Evolutionary conservation across 2,797 vertebrate species (phyloP).

Genomic region (Enteromius argenteus): DNA sequence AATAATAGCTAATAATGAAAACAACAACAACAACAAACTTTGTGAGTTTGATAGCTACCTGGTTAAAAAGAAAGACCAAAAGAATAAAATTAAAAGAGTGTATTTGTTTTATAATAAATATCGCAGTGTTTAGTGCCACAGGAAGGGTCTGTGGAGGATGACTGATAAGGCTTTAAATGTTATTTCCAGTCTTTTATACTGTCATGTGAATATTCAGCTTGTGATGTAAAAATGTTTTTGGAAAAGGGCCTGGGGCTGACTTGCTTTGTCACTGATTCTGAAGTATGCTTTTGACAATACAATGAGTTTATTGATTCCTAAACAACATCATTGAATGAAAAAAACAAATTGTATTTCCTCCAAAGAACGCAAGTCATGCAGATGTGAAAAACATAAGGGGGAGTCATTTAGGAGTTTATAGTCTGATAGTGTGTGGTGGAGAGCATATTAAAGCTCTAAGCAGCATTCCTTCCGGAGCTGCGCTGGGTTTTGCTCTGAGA

Average conservation of each 20-base stretch:
- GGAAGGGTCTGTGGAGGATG: too few relatives aligned
- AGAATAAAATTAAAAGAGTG: too few relatives aligned
- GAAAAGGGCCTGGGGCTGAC: too few relatives aligned
- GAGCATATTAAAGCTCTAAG: not conserved
- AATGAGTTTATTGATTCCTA: not conserved
- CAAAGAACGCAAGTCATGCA: not conserved
- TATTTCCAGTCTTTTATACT: not conserved
- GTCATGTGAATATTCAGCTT: too few relatives aligned
- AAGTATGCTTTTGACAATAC: not conserved
- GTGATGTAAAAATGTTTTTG: too few relatives aligned
- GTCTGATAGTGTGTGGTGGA: not conserved
- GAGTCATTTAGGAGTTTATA: constrained; percentile 14
- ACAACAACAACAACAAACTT: too few relatives aligned
- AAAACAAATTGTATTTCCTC: not conserved
- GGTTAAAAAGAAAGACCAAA: too few relatives aligned
- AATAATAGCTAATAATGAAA: too few relatives aligned
- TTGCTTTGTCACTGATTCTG: not conserved
- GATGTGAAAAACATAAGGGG: not conserved
- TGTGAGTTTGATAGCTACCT: too few relatives aligned
- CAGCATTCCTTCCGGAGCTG: not conserved
- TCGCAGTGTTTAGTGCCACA: too few relatives aligned
- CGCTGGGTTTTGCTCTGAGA: not conserved
- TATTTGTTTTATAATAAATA: too few relatives aligned
- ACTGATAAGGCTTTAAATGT: not conserved
- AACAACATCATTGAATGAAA: not conserved